Base-by-base conservation (phyloP, 2,888 invertebrate species). In the Venusia cambrica region DNA sequence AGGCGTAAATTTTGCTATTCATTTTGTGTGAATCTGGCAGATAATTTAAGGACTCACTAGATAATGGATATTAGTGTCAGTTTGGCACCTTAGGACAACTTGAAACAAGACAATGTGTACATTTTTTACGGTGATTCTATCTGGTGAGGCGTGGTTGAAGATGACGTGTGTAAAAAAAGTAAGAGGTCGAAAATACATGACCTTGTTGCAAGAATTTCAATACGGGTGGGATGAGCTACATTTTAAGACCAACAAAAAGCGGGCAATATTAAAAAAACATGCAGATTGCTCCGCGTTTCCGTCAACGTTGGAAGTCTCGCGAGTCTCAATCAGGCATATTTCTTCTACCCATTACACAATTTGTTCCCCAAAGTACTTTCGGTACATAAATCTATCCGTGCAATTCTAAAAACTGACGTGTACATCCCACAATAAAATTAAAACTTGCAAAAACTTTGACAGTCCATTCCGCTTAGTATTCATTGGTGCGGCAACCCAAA, bases 401-500 rank as follows among this genome's bases (percentile, higher is more conserved):
- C 31, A 33, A 22, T 40, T 34, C 40, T 41, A 57, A 62, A 62
- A 60, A 62, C 45, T 55, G 58, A 57, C 60, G 40, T 42, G 38
- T 41, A 49, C 45, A 51, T 60, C 58, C 59, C 45, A 53, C 35
- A 42, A 41, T 51, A 48, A 57, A 54, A 48, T 41, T 45, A 45
- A 48, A 50, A 32, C 29, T 17, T 12, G 28, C 38, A 49, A 49
- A 54, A 48, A 52, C 42, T 35, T 45, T 45, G 45, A 45, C 46
- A 47, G 45, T 38, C 32, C 37, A 41, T 43, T 42, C 42, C 46
- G 34, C 38, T 50, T 48, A 38, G 38, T 53, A 63, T 63, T 60
- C 62, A 63, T 63, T 56, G 57, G 41, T 37, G 51, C 57, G 54
- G 60, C 48, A 37, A 42, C 18, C 12, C 51, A 58, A 60, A 50